Percentiles rank a stretch among this genome's conserved stretches.
phyloP scores from a whole-genome alignment of 2,888 invertebrate genomes.

The Iphiclides podalirius region DNA sequence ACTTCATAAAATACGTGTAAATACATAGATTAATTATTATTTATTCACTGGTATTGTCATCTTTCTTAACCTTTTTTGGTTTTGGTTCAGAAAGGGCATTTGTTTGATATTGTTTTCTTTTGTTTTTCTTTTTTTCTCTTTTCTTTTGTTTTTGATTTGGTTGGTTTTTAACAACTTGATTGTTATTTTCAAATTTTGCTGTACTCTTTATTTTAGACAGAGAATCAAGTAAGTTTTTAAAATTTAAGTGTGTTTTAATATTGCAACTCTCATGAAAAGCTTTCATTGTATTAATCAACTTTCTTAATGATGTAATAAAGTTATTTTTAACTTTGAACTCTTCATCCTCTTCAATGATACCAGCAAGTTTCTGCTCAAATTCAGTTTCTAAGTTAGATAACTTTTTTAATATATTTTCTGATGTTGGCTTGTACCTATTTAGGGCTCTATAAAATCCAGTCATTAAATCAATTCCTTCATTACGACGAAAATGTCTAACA shows the following conservation, averaged over 20 bases:
- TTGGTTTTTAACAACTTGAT: conserved; percentile 37
- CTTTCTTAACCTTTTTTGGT: conserved; percentile 47
- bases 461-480: conserved; percentile 84
- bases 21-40: conserved; percentile 7
- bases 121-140: conserved; percentile 54
- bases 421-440: conserved; percentile 62
- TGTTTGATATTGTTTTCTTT: conserved; percentile 47
- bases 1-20: not conserved
- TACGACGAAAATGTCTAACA: conserved; percentile 83
- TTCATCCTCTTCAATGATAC: conserved; percentile 53
- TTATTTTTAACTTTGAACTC: conserved; percentile 76
- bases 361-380: conserved; percentile 49
- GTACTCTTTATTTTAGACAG: conserved; percentile 49
- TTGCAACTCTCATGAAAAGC: conserved; percentile 62
- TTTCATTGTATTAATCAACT: conserved; percentile 74
- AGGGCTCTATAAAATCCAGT: conserved; percentile 82
- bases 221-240: conserved; percentile 45
- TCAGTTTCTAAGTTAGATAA: conserved; percentile 65
- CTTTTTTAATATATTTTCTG: conserved; percentile 49
- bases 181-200: conserved; percentile 41
- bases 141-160: conserved; percentile 26
- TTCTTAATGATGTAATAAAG: conserved; percentile 76
- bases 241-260: conserved; percentile 52
- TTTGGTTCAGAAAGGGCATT: conserved; percentile 51
- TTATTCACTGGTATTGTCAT: conserved; percentile 41